Percentiles rank a stretch among this genome's conserved stretches.
These are phyloP conservation scores for Reinhardtius hippoglossoides DNA, from an alignment of 2,113 vertebrate genomes.

Conservation along the genomic window DNA sequence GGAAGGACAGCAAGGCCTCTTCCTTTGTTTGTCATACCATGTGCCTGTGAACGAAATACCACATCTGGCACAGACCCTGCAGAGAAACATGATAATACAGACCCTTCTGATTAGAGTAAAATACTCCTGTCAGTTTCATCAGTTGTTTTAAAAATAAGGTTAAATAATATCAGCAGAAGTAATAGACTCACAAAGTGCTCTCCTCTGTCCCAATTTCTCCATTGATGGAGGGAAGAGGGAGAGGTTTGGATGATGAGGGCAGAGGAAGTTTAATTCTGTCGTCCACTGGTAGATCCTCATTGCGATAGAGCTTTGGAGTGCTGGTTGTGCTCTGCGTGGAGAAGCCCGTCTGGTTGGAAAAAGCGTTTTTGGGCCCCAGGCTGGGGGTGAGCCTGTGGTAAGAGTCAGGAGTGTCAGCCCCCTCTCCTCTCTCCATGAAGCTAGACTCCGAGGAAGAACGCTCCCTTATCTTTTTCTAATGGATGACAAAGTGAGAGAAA, in stretches of 20 bases:
- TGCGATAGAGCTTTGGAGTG: neutral
- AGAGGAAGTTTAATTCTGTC: constrained; percentile 59
- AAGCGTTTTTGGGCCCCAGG: constrained; percentile 20
- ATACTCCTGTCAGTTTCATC: neutral
- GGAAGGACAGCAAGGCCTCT: constrained; percentile 73
- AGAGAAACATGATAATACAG: constrained; percentile 7
- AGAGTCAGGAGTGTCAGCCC: constrained; percentile 73
- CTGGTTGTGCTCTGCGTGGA: neutral
- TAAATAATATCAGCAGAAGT: neutral
- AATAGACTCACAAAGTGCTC: constrained; percentile 65
- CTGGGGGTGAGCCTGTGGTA: constrained; percentile 56
- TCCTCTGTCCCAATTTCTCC: constrained; percentile 66
- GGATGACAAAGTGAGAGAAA: constrained; percentile 4
- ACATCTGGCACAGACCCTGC: constrained; percentile 79
- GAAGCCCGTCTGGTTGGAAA: constrained; percentile 1
- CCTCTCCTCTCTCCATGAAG: constrained; percentile 67
- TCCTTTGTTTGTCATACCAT: constrained; percentile 73
- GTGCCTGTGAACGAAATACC: constrained; percentile 72
- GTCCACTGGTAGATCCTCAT: neutral
- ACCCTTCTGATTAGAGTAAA: neutral
- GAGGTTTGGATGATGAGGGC: constrained; percentile 49
- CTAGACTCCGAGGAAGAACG: constrained; percentile 77
- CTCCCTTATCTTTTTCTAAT: constrained; percentile 65
- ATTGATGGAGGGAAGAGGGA: constrained; percentile 62
- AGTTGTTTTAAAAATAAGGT: neutral